Evolutionary conservation across 2,113 vertebrate genomes (phyloP), one percentile per base, ranked within the genome.

Genomic region (Anoura caudifer): DNA sequence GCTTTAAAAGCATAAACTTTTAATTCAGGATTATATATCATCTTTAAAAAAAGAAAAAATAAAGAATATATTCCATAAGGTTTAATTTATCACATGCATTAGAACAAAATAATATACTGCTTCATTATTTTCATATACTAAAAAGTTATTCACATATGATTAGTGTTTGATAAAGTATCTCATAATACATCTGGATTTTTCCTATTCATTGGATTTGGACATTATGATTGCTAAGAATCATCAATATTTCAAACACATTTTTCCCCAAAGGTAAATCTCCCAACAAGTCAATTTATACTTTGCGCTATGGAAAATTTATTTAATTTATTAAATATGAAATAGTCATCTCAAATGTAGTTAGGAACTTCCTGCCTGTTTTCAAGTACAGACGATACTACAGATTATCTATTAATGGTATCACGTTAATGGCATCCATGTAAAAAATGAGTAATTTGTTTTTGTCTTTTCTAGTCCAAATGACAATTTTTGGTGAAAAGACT

Each of bases 321-420:
- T 95, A 87, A 75, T 76, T 63, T 72, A 76, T 82, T 83, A 94
- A 88, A 85, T 96, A 26, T 87, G 45, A 93, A 90, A 95, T 1
- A 96, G 20, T 83, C 11, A 82, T 88, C 82, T 95, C 89, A 86
- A 91, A 91, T 81, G 33, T 26, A 81, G 36, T 24, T 81, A 89
- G 69, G 31, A 82, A 75, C 70, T 95, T 72, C 61, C 72, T 90
- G n/a, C 69, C 15, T 91, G 36, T 38, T 96, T 94, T 83, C 73
- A 96, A 20, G 54, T 83, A 82, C 13, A 59, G 54, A 95, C 77
- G 76, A 87, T 67, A 95, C 79, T 47, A 87, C 0, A 90, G 41
- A 12, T 33, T 43, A 80, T 8, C 54, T 22, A 7, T 56, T 56
- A 20, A 56, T 22, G 52, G 52, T 19, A 54, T 54, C 52, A 19